These are phyloP conservation scores for Aphelocoma coerulescens DNA, from an alignment of 2,113 vertebrate genomes.

Conservation along the genomic window DNA sequence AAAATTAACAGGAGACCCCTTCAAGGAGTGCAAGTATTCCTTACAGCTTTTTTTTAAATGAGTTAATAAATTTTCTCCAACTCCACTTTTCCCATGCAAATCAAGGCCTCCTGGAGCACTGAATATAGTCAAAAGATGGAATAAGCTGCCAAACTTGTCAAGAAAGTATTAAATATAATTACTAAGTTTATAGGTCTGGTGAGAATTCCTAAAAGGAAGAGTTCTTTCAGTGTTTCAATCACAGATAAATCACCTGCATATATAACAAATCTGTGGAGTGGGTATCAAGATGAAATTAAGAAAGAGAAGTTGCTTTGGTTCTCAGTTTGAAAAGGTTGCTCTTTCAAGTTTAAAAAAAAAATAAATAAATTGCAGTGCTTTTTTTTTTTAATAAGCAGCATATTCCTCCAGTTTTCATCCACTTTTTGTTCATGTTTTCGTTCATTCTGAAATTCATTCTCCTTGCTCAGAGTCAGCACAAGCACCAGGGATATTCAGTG, in stretches of 20 bases:
- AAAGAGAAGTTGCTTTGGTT: background rate
- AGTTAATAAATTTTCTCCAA: background rate
- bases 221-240: background rate
- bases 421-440: background rate
- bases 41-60: background rate
- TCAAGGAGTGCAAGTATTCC: background rate
- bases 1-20: background rate
- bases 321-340: background rate
- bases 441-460: background rate
- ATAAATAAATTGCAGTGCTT: background rate
- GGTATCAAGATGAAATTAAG: background rate
- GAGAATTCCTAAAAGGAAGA: background rate
- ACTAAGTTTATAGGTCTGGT: background rate
- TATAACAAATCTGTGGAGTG: background rate
- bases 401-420: background rate
- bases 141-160: background rate
- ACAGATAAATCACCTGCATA: background rate
- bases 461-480: background rate
- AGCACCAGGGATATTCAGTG: background rate
- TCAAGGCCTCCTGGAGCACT: background rate
- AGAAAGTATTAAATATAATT: background rate
- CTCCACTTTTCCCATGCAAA: background rate
- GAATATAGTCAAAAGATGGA: background rate
- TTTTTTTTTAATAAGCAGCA: background rate
- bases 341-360: background rate